Evolutionary conservation across 2,888 invertebrate genomes (phyloP).

Genomic region (Drosophila mimica): DNA sequence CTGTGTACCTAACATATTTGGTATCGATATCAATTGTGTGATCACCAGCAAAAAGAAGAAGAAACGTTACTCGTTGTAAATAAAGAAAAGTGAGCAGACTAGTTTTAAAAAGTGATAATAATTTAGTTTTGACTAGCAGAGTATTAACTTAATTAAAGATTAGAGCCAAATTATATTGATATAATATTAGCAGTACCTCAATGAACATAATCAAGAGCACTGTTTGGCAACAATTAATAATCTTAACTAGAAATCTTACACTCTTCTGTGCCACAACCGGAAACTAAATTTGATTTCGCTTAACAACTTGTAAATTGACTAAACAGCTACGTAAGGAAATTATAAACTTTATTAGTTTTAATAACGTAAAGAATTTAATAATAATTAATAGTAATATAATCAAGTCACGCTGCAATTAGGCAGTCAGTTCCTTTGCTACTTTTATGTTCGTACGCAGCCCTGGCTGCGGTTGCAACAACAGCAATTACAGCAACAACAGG

Average conservation of each 20-base stretch:
- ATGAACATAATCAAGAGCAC: background rate
- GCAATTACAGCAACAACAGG: constrained; percentile 38
- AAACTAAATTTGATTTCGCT: background rate
- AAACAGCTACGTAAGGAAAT: background rate
- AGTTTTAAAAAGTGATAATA: no score
- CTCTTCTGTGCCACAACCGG: background rate
- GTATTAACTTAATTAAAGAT: no score
- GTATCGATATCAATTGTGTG: no score
- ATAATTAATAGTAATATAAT: background rate
- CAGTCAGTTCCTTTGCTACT: background rate
- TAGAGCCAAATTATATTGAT: no score
- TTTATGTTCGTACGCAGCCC: constrained; percentile 45
- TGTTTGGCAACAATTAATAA: background rate
- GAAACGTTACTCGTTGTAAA: no score
- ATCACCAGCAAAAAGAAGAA: no score
- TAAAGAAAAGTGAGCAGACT: no score
- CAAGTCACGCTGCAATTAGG: background rate
- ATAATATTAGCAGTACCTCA: no score
- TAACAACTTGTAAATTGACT: background rate
- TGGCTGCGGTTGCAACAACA: constrained; percentile 35
- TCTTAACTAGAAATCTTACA: background rate
- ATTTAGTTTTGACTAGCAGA: no score
- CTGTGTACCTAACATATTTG: no score
- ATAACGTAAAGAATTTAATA: background rate
- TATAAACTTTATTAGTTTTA: background rate